Percentiles rank a stretch among this genome's conserved stretches.
These are phyloP conservation scores for Pongo abelii DNA, from an alignment of 2,113 vertebrate species.

Conservation along the genomic window DNA sequence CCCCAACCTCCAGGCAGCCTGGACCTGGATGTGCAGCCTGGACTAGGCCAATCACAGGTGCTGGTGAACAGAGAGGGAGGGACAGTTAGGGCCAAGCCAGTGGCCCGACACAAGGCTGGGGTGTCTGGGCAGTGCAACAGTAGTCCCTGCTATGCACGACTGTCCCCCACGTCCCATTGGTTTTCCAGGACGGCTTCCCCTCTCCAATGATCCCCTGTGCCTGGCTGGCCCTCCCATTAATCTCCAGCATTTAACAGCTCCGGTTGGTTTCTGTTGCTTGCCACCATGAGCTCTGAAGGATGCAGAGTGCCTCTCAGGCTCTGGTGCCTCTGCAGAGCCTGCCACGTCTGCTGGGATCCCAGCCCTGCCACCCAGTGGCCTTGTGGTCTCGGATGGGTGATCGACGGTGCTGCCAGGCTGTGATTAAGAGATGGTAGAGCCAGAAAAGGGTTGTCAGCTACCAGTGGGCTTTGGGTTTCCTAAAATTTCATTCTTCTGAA, in stretches of 20 bases:
- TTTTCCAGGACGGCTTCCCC: not conserved
- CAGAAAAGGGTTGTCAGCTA: not conserved
- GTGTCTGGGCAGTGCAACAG: not conserved
- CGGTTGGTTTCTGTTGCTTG: not conserved
- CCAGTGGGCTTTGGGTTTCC: not conserved
- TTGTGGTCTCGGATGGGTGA: fast-evolving
- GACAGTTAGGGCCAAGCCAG: not conserved
- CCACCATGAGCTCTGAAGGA: not conserved
- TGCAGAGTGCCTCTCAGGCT: not conserved
- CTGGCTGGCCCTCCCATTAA: not conserved
- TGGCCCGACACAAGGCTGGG: not conserved
- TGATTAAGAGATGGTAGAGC: not conserved
- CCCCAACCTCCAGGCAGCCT: fast-evolving
- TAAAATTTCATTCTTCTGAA: not conserved
- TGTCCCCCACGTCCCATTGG: not conserved
- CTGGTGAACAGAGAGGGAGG: not conserved
- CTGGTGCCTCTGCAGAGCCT: fast-evolving
- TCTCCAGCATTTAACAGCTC: not conserved
- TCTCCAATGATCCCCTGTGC: not conserved
- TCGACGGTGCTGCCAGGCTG: fast-evolving
- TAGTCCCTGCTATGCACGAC: not conserved
- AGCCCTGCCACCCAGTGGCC: not conserved
- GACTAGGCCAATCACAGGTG: not conserved
- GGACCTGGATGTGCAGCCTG: not conserved
- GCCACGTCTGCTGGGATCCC: not conserved